Conservation (phyloP, 53 echinoderm and acorn worm genomes). For the Paracentrotus lividus region DNA sequence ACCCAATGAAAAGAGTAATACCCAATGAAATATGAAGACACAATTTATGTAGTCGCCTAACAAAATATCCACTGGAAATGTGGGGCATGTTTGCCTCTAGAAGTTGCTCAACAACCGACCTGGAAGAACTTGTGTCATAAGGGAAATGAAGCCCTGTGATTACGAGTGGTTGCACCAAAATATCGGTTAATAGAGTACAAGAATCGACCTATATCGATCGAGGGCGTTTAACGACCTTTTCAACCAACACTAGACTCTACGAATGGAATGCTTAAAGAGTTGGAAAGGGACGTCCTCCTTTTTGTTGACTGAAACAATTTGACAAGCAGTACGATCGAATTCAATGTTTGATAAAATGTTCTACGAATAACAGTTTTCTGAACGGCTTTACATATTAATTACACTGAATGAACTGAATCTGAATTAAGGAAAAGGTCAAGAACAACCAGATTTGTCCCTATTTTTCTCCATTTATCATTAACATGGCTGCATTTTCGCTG, state of each 20-base stretch:
- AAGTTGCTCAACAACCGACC: not conserved
- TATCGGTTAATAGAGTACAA: slow-evolving; percentile 40
- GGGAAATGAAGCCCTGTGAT: not conserved
- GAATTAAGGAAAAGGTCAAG: no score
- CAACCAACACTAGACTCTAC: not conserved
- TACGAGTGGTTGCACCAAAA: not conserved
- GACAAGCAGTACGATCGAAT: not conserved
- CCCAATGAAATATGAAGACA: no score
- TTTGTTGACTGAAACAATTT: not conserved
- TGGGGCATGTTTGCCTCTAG: not conserved
- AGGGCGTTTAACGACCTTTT: not conserved
- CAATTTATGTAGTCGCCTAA: no score
- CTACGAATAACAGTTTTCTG: not conserved
- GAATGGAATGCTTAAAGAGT: no score
- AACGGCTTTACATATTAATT: not conserved
- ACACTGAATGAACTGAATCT: no score
- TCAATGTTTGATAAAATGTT: not conserved
- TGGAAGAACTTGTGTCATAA: not conserved
- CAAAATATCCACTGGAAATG: not conserved
- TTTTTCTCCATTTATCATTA: not conserved
- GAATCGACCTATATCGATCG: slow-evolving; percentile 10
- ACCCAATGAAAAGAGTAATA: no score
- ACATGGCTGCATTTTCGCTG: not conserved
- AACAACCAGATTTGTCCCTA: not conserved
- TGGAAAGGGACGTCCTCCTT: not conserved